Conservation (phyloP, 1,140 invertebrate genomes). For the Nephila pilipes region DNA sequence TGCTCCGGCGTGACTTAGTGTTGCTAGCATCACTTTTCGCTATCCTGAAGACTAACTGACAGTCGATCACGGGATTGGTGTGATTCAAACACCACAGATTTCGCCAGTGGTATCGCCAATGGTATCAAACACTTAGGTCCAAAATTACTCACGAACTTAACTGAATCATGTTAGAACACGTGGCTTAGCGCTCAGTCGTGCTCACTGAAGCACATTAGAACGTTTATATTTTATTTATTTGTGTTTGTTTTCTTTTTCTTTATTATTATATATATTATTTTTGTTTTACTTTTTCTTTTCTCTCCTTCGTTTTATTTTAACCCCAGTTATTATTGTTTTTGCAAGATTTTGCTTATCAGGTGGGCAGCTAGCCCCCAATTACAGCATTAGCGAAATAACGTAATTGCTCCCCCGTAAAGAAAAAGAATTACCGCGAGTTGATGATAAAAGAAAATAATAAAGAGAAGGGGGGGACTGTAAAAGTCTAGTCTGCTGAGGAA, state of each 20-base stretch:
- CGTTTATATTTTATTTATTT: constrained; percentile 38
- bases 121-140: constrained; percentile 67
- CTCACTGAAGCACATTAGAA: constrained; percentile 30
- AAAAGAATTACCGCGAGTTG: constrained; percentile 59
- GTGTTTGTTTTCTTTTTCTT: constrained; percentile 16
- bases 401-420: constrained; percentile 67
- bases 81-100: constrained; percentile 28
- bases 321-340: constrained; percentile 53
- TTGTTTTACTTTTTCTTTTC: constrained; percentile 15
- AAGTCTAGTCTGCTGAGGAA: not conserved
- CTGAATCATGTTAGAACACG: constrained; percentile 67
- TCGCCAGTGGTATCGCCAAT: constrained; percentile 53
- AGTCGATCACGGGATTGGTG: constrained; percentile 63
- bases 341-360: constrained; percentile 72
- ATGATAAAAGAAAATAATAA: constrained; percentile 39
- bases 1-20: constrained; percentile 6
- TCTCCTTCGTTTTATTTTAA: constrained; percentile 52
- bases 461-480: not conserved
- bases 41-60: constrained; percentile 37
- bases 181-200: constrained; percentile 56
- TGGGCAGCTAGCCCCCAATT: constrained; percentile 70
- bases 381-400: constrained; percentile 72
- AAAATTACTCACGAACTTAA: constrained; percentile 73
- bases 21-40: not conserved
- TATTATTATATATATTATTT: constrained; percentile 16